Base-by-base conservation (phyloP, 2,888 invertebrate genomes). In the Cheilosia soror region DNA sequence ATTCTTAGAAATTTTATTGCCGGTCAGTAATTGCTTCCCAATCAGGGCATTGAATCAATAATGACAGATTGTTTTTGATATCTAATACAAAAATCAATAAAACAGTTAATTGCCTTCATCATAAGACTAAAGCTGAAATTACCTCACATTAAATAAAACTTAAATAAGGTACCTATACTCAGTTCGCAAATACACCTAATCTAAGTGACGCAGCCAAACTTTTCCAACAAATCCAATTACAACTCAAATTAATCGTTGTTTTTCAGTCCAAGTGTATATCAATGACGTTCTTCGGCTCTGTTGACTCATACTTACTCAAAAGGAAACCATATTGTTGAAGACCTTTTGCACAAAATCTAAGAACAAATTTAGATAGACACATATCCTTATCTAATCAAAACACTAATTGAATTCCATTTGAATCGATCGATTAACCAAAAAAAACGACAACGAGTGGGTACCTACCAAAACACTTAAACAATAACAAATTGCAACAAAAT, bases 401-500 rank as follows among this genome's bases (percentile, higher is more conserved):
- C 29, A n/a, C 33, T 84, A 65, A 84, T 75, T 84, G 75, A 79
- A 75, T 65, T 69, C 40, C 53, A 69, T 65, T 71, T 66, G 58
- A 69, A 60, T 71, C 69, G 69, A 79, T 79, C 73, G 84, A 65
- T 75, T 25, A 66, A 44, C 69, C 47, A 31, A 55, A 37, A 71
- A 60, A 20, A 71, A 15, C 11, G 37, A 4, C 11, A 37, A 11
- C 37, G 37, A 37, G 37, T 37, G 11, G 3, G 11, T 37, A 37
- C 37, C 20, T 37, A 37, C 11, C 37, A 11, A 60, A 51, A 44
- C 71, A 77, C 83, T 65, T 47, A 51, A 49, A n/a, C 53, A 73
- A 20, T 20, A 73, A 72, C 63, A 69, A 71, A 71, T 75, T 80
- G 79, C 84, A 84, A 62, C 55, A 63, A 73, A 83, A 73, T 63